Conservation (phyloP, 2,113 vertebrate species). For the Lampris megalopsis region DNA sequence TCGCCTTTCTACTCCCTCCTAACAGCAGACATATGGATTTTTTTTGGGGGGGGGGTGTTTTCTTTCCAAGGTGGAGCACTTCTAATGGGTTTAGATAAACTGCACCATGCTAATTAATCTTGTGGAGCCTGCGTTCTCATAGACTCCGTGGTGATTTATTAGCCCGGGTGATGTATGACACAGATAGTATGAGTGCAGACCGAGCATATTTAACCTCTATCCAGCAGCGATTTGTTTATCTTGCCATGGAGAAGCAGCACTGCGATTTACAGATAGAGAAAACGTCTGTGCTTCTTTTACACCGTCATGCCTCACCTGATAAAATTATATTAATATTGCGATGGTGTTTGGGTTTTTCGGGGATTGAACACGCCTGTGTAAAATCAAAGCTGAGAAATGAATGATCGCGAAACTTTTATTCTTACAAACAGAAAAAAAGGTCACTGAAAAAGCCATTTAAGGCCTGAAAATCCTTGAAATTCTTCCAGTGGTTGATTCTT, state of each 20-base stretch:
- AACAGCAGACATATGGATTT: slow-evolving; percentile 36
- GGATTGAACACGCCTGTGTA: no score
- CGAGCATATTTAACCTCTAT: slow-evolving; percentile 48
- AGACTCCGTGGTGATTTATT: slow-evolving; percentile 69
- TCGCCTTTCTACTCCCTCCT: neutral
- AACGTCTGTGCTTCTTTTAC: neutral
- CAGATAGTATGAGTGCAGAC: slow-evolving; percentile 60
- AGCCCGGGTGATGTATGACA: slow-evolving; percentile 66
- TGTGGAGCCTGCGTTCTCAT: slow-evolving; percentile 66
- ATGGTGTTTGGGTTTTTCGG: neutral
- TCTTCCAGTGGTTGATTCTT: no score
- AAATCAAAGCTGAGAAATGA: neutral
- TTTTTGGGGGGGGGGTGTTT: no score
- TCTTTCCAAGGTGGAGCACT: slow-evolving; percentile 37
- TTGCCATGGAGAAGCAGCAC: slow-evolving; percentile 34
- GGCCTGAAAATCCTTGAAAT: no score
- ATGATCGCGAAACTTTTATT: neutral
- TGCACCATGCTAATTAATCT: slow-evolving; percentile 67
- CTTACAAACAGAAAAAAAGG: neutral
- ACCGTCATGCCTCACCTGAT: slow-evolving; percentile 3
- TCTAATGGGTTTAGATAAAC: slow-evolving; percentile 41
- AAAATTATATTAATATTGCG: neutral
- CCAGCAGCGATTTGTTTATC: slow-evolving; percentile 63
- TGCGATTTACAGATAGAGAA: slow-evolving; percentile 11
- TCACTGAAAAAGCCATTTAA: neutral